phyloP scores from a whole-genome alignment of 1,140 invertebrate species.

The Caenorhabditis remanei region DNA sequence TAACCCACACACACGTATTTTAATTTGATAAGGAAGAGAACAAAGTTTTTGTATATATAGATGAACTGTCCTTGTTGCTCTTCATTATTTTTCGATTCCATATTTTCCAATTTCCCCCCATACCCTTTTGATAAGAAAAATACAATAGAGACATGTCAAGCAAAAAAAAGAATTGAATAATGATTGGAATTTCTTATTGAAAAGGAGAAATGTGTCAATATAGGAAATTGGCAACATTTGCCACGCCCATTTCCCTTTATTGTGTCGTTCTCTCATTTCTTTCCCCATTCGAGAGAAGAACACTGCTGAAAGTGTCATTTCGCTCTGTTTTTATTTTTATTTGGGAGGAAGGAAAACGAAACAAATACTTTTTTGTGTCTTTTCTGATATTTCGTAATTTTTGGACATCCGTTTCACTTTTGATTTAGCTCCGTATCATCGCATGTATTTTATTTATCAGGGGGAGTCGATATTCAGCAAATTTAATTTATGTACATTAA shows the following conservation, averaged over 20 bases:
- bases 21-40: background rate
- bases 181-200: slow-evolving; percentile 31
- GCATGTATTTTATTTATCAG: too few species aligned
- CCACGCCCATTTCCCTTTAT: background rate
- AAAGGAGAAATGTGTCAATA: slow-evolving; percentile 38
- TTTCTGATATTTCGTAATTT: too few species aligned
- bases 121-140: background rate
- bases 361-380: too few species aligned
- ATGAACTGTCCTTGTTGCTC: slow-evolving; percentile 18
- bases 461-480: too few species aligned
- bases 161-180: slow-evolving; percentile 6
- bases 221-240: background rate
- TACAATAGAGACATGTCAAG: background rate
- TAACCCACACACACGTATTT: background rate
- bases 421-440: too few species aligned
- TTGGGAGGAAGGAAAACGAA: too few species aligned
- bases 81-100: background rate
- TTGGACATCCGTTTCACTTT: too few species aligned
- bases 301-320: too few species aligned
- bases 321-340: too few species aligned
- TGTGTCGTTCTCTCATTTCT: too few species aligned
- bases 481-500: too few species aligned
- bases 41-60: background rate
- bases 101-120: background rate
- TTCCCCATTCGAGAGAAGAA: too few species aligned